These are phyloP conservation scores for Drosophila lacteicornis DNA, from an alignment of 1,140 invertebrate genomes.

Conservation along the genomic window DNA sequence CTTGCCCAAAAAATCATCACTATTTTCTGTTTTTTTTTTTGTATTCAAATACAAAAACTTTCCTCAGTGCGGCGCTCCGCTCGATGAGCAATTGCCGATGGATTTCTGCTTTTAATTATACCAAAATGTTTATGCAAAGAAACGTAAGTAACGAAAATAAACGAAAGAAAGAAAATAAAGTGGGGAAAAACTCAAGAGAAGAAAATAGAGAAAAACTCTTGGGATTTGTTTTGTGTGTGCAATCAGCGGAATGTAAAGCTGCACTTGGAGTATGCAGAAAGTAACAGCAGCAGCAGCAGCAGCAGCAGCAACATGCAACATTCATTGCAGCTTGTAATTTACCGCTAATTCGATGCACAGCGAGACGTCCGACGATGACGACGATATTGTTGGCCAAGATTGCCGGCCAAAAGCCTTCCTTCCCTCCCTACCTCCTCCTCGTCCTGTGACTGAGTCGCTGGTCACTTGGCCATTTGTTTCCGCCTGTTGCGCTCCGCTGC, in stretches of 20 bases:
- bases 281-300: constrained; percentile 37
- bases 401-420: neutral
- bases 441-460: constrained; percentile 13
- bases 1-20: constrained; percentile 2
- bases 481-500: constrained; percentile 66
- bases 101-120: constrained; percentile 66
- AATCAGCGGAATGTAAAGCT: constrained; percentile 61
- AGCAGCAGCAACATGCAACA: constrained; percentile 45
- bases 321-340: constrained; percentile 69
- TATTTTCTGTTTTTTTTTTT: neutral
- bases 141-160: constrained; percentile 7
- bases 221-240: constrained; percentile 68
- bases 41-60: constrained; percentile 25
- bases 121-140: constrained; percentile 52
- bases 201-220: constrained; percentile 45
- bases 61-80: constrained; percentile 34
- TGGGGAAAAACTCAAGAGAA: neutral
- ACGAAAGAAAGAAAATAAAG: neutral
- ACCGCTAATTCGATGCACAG: constrained; percentile 76
- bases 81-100: constrained; percentile 54
- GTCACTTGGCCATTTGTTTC: constrained; percentile 65
- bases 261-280: constrained; percentile 59
- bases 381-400: constrained; percentile 20
- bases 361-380: constrained; percentile 51
- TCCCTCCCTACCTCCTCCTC: neutral